Conservation (phyloP, 2,797 vertebrate genomes). For the Holocentrus rufus region DNA sequence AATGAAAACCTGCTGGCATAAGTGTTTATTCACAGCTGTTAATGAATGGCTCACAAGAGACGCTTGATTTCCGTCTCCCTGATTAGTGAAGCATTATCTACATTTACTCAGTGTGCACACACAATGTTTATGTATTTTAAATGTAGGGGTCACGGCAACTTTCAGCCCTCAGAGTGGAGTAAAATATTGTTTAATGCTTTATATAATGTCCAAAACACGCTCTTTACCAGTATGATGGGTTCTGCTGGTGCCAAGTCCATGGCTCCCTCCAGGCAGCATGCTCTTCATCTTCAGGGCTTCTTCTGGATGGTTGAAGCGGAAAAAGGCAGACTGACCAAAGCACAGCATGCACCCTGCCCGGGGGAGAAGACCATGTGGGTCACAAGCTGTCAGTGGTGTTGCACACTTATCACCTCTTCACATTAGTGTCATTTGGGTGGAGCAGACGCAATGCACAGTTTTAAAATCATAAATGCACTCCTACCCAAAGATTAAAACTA, state of each 20-base stretch:
- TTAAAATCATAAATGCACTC: not conserved
- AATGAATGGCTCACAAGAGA: conserved; percentile 4
- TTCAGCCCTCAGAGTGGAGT: not conserved
- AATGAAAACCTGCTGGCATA: not conserved
- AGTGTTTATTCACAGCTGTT: conserved; percentile 38
- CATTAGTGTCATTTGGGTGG: not conserved
- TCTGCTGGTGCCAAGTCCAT: conserved; percentile 68
- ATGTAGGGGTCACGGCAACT: conserved; percentile 3
- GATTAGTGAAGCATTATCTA: not conserved
- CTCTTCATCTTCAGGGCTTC: conserved; percentile 97
- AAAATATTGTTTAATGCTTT: not conserved
- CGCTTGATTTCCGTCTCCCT: conserved; percentile 15
- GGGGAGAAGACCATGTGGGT: not conserved
- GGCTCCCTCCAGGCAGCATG: conserved; percentile 86
- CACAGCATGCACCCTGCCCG: conserved; percentile 95
- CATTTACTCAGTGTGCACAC: too few relatives aligned
- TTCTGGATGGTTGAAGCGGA: conserved; percentile 97
- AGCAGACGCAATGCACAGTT: not conserved
- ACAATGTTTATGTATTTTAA: not conserved
- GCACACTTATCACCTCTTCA: not conserved
- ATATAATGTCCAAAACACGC: not conserved
- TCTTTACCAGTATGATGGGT: conserved; percentile 68
- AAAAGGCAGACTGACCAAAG: conserved; percentile 93
- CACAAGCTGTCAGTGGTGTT: conserved; percentile 11
- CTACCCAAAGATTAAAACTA: not conserved